Evolutionary conservation across 2,888 invertebrate genomes (phyloP), one percentile per base, ranked within the genome.

Genomic region (Eubasilissa splendida): DNA sequence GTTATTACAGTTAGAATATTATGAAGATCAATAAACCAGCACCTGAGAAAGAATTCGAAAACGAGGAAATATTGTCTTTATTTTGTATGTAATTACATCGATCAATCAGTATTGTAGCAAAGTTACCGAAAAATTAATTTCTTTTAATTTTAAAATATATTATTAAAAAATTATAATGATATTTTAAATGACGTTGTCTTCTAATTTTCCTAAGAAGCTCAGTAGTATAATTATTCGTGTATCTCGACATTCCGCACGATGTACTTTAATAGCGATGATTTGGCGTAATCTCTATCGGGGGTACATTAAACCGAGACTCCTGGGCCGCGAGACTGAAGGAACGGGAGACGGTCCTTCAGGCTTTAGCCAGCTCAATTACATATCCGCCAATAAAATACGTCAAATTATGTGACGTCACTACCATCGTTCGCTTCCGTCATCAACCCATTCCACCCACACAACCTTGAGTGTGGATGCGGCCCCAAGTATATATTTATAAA

Each of bases 301-400:
- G 11, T 70, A 52, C 63, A 63, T 63, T 63, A 63, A 63, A 3
- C 7, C 33, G 53, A 22, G 70, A 11, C 53, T 22, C 11, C n/a
- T n/a, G 66, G n/a, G 42, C n/a, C 12, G 12, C 53, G 10, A 52
- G 31, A 12, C 12, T 63, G 33, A 63, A 63, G 12, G 60, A 31
- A 31, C 63, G 66, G 53, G 54, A 53, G 53, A 54, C 52, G 12
- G 50, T 68, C 50, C 54, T 14, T 53, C 54, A 11, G 42, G 42
- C 42, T 42, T 42, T 42, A 8, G 73, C 56, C 14, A 14, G 59
- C 60, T 75, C 60, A 50, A 75, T 75, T 60, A 75, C 59, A 12
- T 59, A 50, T 63, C 52, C 50, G n/a, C 52, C 31, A 56, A 73
- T 73, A 73, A 73, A 73, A 75, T 60, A n/a, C 60, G 60, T 60